Evolutionary conservation across 2,888 invertebrate genomes (phyloP).

Genomic region (Clostera curtula): DNA sequence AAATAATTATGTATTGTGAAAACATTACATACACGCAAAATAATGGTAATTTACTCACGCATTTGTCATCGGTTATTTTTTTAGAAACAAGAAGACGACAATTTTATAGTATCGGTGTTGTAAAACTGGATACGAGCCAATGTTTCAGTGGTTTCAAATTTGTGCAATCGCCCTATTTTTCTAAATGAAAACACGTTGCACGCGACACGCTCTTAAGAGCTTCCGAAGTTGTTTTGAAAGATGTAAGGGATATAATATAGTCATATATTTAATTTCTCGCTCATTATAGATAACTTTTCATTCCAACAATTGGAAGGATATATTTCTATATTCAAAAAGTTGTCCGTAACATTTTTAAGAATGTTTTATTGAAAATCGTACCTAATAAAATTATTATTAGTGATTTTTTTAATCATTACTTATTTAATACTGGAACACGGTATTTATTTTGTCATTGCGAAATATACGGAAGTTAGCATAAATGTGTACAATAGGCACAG

Average conservation of each 20-base stretch:
- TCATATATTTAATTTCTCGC: conserved; percentile 3
- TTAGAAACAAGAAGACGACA: conserved; percentile 41
- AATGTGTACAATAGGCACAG: too few relatives aligned
- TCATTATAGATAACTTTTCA: too few relatives aligned
- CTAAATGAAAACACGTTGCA: conserved; percentile 63
- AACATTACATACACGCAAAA: neutral
- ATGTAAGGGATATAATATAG: conserved; percentile 9
- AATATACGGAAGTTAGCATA: too few relatives aligned
- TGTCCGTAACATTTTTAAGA: too few relatives aligned
- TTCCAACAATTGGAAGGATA: too few relatives aligned
- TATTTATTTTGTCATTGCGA: too few relatives aligned
- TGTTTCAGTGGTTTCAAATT: conserved; percentile 57
- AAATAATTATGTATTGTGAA: neutral
- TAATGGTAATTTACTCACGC: conserved; percentile 7
- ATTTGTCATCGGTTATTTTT: conserved; percentile 24
- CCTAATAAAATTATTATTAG: too few relatives aligned
- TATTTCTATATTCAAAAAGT: too few relatives aligned
- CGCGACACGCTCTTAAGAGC: conserved; percentile 46
- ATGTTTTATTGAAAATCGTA: too few relatives aligned
- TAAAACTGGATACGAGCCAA: conserved; percentile 61
- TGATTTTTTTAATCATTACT: too few relatives aligned
- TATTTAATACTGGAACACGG: too few relatives aligned
- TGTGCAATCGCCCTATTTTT: conserved; percentile 74
- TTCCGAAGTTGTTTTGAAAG: conserved; percentile 20
- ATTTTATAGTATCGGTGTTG: conserved; percentile 58